Evolutionary conservation across 2,113 vertebrate genomes (phyloP).

Genomic region (Otocyon megalotis): DNA sequence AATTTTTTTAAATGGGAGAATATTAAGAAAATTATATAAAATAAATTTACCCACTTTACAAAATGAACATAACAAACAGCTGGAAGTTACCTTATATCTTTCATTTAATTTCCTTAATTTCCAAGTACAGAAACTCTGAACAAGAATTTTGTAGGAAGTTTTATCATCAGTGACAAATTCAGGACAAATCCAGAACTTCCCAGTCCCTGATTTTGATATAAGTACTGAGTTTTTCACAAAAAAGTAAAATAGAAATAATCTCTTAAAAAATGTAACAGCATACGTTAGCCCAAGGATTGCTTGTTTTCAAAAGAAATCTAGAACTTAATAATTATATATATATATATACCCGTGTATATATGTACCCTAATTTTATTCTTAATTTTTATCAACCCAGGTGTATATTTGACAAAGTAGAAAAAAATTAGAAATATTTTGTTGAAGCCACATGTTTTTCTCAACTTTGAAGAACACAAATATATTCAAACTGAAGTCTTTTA

Average conservation of each 20-base stretch:
- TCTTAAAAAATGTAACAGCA: background rate
- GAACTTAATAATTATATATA: background rate
- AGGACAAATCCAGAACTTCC: background rate
- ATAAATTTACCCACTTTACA: background rate
- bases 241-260: background rate
- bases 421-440: background rate
- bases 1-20: background rate
- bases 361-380: background rate
- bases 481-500: conserved; percentile 23
- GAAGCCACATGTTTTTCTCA: background rate
- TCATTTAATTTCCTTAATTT: conserved; percentile 15
- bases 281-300: background rate
- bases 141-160: background rate
- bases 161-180: background rate
- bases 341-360: background rate
- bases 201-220: background rate
- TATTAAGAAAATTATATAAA: background rate
- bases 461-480: background rate
- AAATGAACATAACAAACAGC: background rate
- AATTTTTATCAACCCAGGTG: background rate
- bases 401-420: background rate
- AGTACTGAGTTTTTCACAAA: background rate
- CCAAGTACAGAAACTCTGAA: background rate
- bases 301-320: background rate
- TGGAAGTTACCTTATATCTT: background rate